A percentile compares a stretch with the other conserved stretches of the same genome.
phyloP scores from a whole-genome alignment of 2,797 vertebrate species.

The Menidia menidia region DNA sequence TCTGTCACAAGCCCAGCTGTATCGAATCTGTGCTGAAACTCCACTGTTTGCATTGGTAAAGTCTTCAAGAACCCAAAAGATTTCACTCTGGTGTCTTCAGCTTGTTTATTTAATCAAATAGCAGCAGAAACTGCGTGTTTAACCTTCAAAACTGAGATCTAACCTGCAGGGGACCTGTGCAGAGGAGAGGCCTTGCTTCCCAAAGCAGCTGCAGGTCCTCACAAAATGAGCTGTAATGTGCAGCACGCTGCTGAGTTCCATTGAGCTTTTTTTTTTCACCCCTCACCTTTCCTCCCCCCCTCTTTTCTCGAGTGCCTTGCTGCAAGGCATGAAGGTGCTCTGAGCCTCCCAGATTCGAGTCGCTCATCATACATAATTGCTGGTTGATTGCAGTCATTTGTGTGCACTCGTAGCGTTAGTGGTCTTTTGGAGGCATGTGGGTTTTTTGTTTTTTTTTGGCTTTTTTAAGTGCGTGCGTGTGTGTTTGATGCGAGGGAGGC shows the following conservation, averaged over 20 bases:
- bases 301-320: conserved; percentile 42
- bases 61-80: too few species aligned
- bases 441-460: conserved; percentile 1
- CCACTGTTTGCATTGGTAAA: too few species aligned
- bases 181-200: background rate
- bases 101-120: background rate
- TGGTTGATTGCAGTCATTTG: conserved; percentile 66
- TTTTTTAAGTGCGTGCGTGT: conserved; percentile 3
- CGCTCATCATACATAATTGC: conserved; percentile 60
- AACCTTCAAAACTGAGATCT: conserved; percentile 14
- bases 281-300: conserved; percentile 24
- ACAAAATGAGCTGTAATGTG: conserved; percentile 37
- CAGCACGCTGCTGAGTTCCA: conserved; percentile 35
- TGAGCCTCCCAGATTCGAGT: conserved; percentile 61
- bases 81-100: background rate
- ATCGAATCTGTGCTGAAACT: too few species aligned
- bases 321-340: conserved; percentile 55
- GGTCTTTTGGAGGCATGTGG: conserved; percentile 7
- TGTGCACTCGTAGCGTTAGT: conserved; percentile 38
- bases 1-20: too few species aligned
- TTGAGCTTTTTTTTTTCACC: background rate
- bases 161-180: conserved; percentile 12
- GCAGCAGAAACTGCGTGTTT: conserved; percentile 22
- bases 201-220: conserved; percentile 27
- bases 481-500: background rate